Conservation (phyloP, 2,888 invertebrate genomes). For the Lasioglossum zephyrum region DNA sequence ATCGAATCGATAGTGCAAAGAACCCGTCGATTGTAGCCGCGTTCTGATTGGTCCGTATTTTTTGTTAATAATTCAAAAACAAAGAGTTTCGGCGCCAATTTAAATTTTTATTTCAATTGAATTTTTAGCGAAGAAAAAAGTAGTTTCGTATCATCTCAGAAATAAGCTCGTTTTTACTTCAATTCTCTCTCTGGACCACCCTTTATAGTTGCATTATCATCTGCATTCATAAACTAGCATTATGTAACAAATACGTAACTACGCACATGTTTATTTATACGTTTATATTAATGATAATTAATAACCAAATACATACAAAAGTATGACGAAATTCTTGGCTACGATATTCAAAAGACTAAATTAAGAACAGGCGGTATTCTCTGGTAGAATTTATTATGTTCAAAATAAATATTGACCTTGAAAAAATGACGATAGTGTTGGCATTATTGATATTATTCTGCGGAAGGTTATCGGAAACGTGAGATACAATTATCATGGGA, state of each 20-base stretch:
- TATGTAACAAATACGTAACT: slow-evolving; percentile 5
- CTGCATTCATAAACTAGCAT: not conserved
- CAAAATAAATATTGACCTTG: not conserved
- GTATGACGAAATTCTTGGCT: not conserved
- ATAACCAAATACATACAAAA: not conserved
- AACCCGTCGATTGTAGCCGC: no score
- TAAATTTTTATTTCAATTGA: no score
- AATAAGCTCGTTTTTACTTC: not conserved
- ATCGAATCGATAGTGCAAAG: no score
- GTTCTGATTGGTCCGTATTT: not conserved
- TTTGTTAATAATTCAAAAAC: not conserved
- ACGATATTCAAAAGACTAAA: not conserved
- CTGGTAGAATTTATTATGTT: not conserved
- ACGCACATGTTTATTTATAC: not conserved
- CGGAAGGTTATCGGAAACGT: not conserved
- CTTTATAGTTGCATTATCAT: not conserved
- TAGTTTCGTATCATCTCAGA: not conserved
- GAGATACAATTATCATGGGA: not conserved
- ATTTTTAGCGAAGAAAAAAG: no score
- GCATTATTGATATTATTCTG: not conserved
- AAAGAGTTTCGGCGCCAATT: not conserved
- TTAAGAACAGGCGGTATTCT: not conserved
- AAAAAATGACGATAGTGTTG: not conserved
- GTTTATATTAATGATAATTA: slow-evolving; percentile 1
- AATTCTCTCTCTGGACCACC: not conserved